Evolutionary conservation across 2,888 invertebrate genomes (phyloP), one percentile per base, ranked within the genome.

Genomic region (Ormyrus nitidulus): DNA sequence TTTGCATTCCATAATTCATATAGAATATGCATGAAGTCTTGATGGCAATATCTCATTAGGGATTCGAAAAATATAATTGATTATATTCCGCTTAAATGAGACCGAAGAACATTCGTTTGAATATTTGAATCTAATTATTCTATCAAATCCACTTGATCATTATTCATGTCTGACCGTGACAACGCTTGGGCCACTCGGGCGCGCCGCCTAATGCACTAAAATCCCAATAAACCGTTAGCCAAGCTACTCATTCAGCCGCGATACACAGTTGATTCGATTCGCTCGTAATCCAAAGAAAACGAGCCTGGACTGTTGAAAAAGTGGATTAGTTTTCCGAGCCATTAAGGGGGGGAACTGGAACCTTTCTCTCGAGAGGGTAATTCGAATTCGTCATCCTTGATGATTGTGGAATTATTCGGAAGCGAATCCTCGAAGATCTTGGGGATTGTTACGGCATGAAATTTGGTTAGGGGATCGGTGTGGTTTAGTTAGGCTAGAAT

Each of bases 91-190:
- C 48, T 9, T 8, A 58, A 61, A 71, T 71, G 49, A 53, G 48
- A 61, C 53, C 54, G 72, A 62, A 72, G 34, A 34, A 62, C 53
- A 72, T 61, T n/a, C 53, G 46, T 44, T 4, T 54, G 76, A 69
- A 76, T 76, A 76, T 76, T 74, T 66, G 61, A 68, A 76, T 76
- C 69, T 61, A 76, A 76, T 69, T 76, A 62, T 61, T 61, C 46
- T 8, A 53, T 11, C 68, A 62, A 76, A 66, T 75, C 66, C 59
- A 51, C 44, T 58, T 46, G 10, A 56, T 75, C 51, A 56, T 49
- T 66, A 75, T 75, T 66, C 74, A 66, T 44, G 58, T 49, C 49
- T 11, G 48, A 75, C 66, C 59, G 8, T 59, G 49, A 19, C n/a
- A 11, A 5, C 56, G 4, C n/a, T 19, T 44, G 9, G 6, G 48